phyloP scores from a whole-genome alignment of 2,797 vertebrate genomes.

The Pseudotriccus pelzelni region DNA sequence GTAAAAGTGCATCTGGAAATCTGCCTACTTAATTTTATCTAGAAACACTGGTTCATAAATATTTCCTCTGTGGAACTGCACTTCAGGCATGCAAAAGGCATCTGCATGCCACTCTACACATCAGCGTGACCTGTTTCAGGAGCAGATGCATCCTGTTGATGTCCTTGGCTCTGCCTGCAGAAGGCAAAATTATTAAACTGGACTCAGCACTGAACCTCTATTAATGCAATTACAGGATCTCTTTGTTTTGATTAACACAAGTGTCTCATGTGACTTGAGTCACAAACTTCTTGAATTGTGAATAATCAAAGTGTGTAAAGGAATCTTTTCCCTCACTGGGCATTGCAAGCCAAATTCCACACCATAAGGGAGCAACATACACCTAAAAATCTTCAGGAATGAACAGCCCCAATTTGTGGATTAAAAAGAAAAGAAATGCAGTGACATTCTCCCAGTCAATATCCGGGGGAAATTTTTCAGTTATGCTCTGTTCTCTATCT shows the following conservation, averaged over 20 bases:
- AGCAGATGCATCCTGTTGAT: conserved; percentile 42
- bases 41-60: neutral
- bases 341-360: neutral
- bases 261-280: neutral
- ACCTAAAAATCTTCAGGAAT: neutral
- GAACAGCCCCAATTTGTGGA: neutral
- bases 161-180: neutral
- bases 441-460: neutral
- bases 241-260: conserved; percentile 12
- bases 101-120: neutral
- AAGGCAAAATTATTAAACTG: neutral
- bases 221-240: neutral
- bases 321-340: neutral
- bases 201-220: neutral
- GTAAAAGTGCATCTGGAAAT: neutral
- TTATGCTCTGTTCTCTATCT: neutral
- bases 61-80: conserved; percentile 1
- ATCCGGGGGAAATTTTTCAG: neutral
- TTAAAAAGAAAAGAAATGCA: neutral
- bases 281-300: neutral
- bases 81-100: conserved; percentile 20
- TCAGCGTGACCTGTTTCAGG: neutral
- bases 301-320: neutral
- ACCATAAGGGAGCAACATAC: accelerated
- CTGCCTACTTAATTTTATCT: conserved; percentile 10